phyloP scores from a whole-genome alignment of 2,888 invertebrate species.

The Rhimphoctona megacephalus region DNA sequence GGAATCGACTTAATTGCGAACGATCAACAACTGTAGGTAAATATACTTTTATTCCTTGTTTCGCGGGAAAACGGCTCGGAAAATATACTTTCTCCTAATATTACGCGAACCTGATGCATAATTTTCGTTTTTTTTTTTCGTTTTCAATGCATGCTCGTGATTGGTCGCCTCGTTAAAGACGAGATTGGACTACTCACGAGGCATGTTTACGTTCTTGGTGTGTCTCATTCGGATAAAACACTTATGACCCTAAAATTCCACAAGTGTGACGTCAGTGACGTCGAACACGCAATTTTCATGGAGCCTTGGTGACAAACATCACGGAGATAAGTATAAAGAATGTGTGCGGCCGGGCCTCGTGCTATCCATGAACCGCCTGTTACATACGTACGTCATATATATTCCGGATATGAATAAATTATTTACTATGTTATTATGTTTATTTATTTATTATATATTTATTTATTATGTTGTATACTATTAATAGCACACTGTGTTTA shows the following conservation, averaged over 20 bases:
- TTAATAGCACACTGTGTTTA: no score
- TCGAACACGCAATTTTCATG: slow-evolving; percentile 71
- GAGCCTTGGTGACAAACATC: slow-evolving; percentile 53
- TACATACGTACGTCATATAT: no score
- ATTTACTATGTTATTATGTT: no score
- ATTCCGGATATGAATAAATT: background rate
- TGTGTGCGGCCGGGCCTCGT: background rate
- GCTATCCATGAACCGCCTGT: no score
- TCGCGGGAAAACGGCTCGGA: no score
- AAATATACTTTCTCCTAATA: background rate
- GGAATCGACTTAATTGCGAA: no score
- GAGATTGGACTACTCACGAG: background rate
- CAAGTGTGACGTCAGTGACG: slow-evolving; percentile 72
- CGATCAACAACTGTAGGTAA: no score
- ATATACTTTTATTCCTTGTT: no score
- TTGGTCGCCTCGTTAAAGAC: no score
- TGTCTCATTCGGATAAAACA: slow-evolving; percentile 62
- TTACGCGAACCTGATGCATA: background rate
- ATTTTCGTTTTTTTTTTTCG: background rate
- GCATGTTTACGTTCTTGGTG: slow-evolving; percentile 61
- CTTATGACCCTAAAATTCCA: slow-evolving; percentile 77
- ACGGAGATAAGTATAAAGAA: slow-evolving; percentile 27
- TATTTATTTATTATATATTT: no score
- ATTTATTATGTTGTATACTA: no score
- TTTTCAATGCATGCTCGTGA: background rate